Conservation (phyloP, 1,140 invertebrate genomes). For the Drosophila pseudoananassae region DNA sequence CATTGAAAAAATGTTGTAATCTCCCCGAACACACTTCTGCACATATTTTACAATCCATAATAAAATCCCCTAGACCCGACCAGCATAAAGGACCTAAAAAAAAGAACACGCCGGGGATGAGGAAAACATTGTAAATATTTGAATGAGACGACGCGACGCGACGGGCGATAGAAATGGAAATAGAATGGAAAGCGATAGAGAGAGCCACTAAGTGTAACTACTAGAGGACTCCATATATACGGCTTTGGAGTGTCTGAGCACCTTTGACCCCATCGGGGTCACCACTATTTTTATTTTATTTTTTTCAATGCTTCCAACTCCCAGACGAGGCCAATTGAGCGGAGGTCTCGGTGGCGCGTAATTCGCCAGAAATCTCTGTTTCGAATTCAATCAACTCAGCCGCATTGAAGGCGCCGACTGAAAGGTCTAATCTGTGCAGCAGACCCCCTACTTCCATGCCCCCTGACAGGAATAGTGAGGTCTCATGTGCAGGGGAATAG, state of each 20-base stretch:
- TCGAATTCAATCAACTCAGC: conserved; percentile 77
- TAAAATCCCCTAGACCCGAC: conserved; percentile 14
- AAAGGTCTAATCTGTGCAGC: conserved; percentile 39
- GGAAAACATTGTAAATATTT: conserved; percentile 60
- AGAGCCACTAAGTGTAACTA: conserved; percentile 48
- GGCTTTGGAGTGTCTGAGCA: conserved; percentile 39
- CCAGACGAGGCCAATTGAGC: conserved; percentile 17
- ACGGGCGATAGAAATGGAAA: conserved; percentile 31
- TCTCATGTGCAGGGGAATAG: neutral
- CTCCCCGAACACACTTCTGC: conserved; percentile 39
- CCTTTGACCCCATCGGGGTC: neutral
- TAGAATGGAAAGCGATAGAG: conserved; percentile 8
- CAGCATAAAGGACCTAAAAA: conserved; percentile 12
- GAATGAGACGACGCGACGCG: conserved; percentile 30
- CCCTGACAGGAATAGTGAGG: too few relatives aligned
- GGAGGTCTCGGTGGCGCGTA: conserved; percentile 64
- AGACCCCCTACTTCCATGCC: neutral
- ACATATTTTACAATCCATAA: conserved; percentile 50
- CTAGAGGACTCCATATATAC: conserved; percentile 24
- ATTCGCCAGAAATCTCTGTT: conserved; percentile 76
- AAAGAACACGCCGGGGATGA: conserved; percentile 6
- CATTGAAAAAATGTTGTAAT: conserved; percentile 48
- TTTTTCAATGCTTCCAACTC: neutral
- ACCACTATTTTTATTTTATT: too few relatives aligned
- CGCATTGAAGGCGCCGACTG: conserved; percentile 54